phyloP scores from a whole-genome alignment of 1,140 invertebrate species.

The Halesus radiatus region DNA sequence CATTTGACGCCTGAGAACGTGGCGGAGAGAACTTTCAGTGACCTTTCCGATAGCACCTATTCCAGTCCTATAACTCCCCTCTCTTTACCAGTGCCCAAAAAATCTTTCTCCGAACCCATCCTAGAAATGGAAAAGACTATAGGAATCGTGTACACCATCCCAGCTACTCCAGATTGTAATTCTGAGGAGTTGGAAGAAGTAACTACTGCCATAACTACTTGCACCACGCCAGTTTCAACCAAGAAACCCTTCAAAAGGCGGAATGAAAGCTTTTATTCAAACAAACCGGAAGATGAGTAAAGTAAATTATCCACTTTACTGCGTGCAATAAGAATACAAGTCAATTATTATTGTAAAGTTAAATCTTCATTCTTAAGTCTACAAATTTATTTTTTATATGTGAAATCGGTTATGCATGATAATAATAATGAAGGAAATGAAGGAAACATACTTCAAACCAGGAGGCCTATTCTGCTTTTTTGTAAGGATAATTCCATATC shows the following conservation, averaged over 20 bases:
- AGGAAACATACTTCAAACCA: too few relatives aligned
- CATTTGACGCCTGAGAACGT: too few relatives aligned
- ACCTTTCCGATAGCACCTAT: constrained; percentile 59
- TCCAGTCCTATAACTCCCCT: constrained; percentile 42
- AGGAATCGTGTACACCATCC: too few relatives aligned
- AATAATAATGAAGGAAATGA: background rate
- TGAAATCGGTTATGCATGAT: too few relatives aligned
- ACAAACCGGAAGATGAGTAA: constrained; percentile 59
- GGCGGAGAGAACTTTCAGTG: constrained; percentile 29
- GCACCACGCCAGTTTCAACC: constrained; percentile 54
- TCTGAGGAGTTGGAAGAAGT: background rate
- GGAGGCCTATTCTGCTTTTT: too few relatives aligned
- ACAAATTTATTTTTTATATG: too few relatives aligned
- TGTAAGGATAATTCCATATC: too few relatives aligned
- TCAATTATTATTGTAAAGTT: too few relatives aligned
- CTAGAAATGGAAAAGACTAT: background rate
- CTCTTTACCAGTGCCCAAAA: constrained; percentile 34
- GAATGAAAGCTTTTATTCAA: constrained; percentile 64
- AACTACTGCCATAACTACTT: background rate
- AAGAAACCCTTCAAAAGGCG: constrained; percentile 68
- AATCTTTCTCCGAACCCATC: background rate
- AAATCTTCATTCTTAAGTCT: background rate
- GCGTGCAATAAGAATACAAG: too few relatives aligned
- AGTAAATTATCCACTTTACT: background rate
- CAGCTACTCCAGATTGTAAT: background rate